Base-by-base conservation (phyloP, 2,888 invertebrate species). In the Schrankia costaestrigalis region DNA sequence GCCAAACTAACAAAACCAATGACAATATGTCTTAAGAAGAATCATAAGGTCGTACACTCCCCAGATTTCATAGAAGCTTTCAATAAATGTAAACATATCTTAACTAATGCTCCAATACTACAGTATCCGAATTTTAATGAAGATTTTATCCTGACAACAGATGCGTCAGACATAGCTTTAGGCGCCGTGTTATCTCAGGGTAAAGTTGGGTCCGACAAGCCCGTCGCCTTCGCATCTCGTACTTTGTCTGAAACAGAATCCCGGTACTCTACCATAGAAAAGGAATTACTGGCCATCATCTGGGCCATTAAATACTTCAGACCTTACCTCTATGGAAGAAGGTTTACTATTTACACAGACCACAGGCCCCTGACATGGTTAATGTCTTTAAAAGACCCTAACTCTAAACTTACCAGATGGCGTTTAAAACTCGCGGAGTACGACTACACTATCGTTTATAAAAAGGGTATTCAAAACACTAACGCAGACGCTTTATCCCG, bases 181-280 rank as follows among this genome's bases (percentile, higher is more conserved):
- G 52, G 57, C 4, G 50, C 50, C 2, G 42, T 53, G 7, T 14
- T 56, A 4, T 56, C 55, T 0, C 58, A 55, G 39, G 54, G 55
- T 27, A 40, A 3, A n/a, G n/a, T n/a, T n/a, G n/a, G n/a, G n/a
- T n/a, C n/a, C n/a, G n/a, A n/a, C n/a, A n/a, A n/a, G n/a, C n/a
- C n/a, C n/a, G n/a, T n/a, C n/a, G n/a, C n/a, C n/a, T n/a, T n/a
- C n/a, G n/a, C n/a, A n/a, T n/a, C n/a, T n/a, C n/a, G n/a, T n/a
- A n/a, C n/a, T n/a, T n/a, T n/a, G n/a, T n/a, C n/a, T n/a, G n/a
- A n/a, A n/a, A n/a, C 35, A 1, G 35, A 40, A 18, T 13, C 24
- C 7, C 18, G 18, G 3, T 40, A 35, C 8, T 31, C 31, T 3
- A 18, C 39, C 1, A 34, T 34, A 1, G 25, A 35, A 24, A 28